A percentile compares a stretch with the other conserved stretches of the same genome.
These are phyloP conservation scores for Picathartes gymnocephalus DNA, from an alignment of 2,113 vertebrate genomes.

Conservation along the genomic window DNA sequence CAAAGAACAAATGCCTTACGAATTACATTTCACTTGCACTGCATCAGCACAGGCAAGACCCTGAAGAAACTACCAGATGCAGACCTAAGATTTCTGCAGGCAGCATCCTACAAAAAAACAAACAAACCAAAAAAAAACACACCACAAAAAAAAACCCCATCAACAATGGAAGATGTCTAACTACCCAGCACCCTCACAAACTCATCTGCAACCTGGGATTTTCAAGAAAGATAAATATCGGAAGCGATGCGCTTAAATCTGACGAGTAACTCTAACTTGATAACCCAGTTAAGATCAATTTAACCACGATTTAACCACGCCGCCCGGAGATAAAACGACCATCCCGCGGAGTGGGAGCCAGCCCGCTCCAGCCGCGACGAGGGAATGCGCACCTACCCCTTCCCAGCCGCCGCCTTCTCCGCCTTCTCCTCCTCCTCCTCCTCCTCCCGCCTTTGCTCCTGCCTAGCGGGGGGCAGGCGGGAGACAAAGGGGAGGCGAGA, in stretches of 20 bases:
- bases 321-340: background rate
- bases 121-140: too few species aligned
- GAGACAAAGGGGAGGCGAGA: background rate
- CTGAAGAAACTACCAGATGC: background rate
- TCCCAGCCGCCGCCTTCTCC: background rate
- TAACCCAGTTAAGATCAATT: background rate
- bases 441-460: background rate
- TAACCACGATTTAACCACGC: background rate
- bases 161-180: background rate
- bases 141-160: background rate
- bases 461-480: background rate
- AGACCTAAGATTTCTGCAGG: background rate
- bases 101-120: background rate
- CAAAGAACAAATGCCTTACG: background rate
- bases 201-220: background rate
- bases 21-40: background rate
- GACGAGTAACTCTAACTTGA: background rate
- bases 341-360: too few species aligned
- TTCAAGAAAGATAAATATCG: background rate
- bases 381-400: background rate
- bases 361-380: background rate
- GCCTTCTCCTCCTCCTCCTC: background rate
- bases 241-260: background rate
- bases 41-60: background rate
- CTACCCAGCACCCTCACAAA: background rate